Evolutionary conservation across 2,888 invertebrate species (phyloP), one percentile per base, ranked within the genome.

Genomic region (Tricholauxania praeusta): DNA sequence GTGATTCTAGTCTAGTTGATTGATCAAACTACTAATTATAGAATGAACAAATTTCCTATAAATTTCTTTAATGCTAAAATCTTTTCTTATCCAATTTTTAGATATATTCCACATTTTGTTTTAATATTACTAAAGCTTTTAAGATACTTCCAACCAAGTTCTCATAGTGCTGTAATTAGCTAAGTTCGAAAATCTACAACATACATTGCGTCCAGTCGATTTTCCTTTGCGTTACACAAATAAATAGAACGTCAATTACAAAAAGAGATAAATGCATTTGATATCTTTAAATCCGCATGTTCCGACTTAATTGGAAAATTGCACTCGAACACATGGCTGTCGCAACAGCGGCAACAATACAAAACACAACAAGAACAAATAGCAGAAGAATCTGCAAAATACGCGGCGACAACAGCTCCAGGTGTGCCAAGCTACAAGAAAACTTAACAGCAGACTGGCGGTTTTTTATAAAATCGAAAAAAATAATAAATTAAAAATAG

Each of bases 231-330:
- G 22, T 59, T 62, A 28, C 52, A 57, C 70, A 67, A 67, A 64
- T 57, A 67, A 73, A 69, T 65, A 65, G 63, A 62, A 68, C 68
- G 55, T 62, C 47, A 70, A 74, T 57, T 71, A 62, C 63, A 52
- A 39, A 39, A 39, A 39, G 10, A 59, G 75, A 75, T 73, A 73
- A 75, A 72, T 75, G 72, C 65, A 73, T 70, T 72, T 69, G 75
- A 75, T 73, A 73, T 69, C 66, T 62, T 73, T 72, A 72, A 75
- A 75, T 72, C 72, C 72, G 73, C 75, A 66, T 75, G 75, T 73
- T 69, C 73, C 55, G 73, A 73, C 64, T 73, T 75, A 75, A 75
- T 75, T 75, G 73, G 75, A 75, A 75, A 75, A 73, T 73, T 72
- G 75, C 72, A 70, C 64, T 79, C 79, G 39, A 39, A 39, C 39